phyloP scores from a whole-genome alignment of 1,140 invertebrate genomes.

The Doryteuthis pealeii region DNA sequence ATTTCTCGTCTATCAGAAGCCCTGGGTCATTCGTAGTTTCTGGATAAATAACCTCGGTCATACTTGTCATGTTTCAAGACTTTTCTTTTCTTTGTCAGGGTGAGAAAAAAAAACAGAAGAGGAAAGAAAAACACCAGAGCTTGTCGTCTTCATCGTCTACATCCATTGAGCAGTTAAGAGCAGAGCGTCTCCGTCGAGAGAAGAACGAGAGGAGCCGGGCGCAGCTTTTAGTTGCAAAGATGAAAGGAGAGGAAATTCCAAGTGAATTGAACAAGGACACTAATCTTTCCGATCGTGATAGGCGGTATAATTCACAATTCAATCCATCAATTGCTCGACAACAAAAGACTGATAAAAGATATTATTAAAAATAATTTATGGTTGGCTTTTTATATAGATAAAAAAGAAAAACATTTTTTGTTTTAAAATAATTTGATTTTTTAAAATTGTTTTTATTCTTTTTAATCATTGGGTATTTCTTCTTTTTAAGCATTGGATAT shows the following conservation, averaged over 20 bases:
- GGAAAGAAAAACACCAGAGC: slow-evolving; percentile 33
- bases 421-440: too few species aligned
- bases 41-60: too few species aligned
- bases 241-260: slow-evolving; percentile 62
- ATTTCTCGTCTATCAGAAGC: too few species aligned
- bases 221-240: slow-evolving; percentile 70
- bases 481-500: too few species aligned
- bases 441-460: too few species aligned
- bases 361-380: not conserved
- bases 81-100: slow-evolving; percentile 20
- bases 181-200: slow-evolving; percentile 79
- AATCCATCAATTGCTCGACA: slow-evolving; percentile 69
- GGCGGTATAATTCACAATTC: slow-evolving; percentile 91
- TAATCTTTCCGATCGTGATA: slow-evolving; percentile 60
- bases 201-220: slow-evolving; percentile 72
- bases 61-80: not conserved
- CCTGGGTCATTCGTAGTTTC: too few species aligned
- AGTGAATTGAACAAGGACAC: slow-evolving; percentile 28
- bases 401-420: too few species aligned
- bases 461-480: too few species aligned
- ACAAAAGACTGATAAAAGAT: slow-evolving; percentile 12
- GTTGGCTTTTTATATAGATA: too few species aligned
- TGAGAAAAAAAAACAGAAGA: slow-evolving; percentile 50
- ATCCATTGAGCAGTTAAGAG: slow-evolving; percentile 69
- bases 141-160: slow-evolving; percentile 26